Base-by-base conservation (phyloP, 2,888 invertebrate genomes). In the Clitarchus hookeri region DNA sequence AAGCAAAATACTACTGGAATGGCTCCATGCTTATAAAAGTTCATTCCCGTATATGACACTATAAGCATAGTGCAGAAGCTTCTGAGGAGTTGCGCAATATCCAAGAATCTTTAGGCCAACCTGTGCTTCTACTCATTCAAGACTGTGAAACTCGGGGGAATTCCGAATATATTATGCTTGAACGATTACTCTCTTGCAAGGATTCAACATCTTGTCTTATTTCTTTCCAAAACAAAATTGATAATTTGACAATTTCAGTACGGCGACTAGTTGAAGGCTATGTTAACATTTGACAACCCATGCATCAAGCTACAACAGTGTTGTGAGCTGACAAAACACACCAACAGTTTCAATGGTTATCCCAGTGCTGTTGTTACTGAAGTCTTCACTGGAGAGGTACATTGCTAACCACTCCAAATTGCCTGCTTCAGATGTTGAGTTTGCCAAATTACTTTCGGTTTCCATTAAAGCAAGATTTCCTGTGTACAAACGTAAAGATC, bases 81-180 rank as follows among this genome's bases (percentile, higher is more conserved):
- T 19, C 65, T 65, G 19, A 16, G 6, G 65, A 65, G 19, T 65
- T 65, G 19, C 65, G 16, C 23, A 23, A 19, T 12, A 65, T 65
- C 6, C 65, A n/a, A 65, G 65, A 65, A 65, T 65, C 65, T 65
- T 65, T 65, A 65, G 11, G 65, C 23, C 65, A 65, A 19, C 65
- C 65, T 65, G 19, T 23, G 16, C 19, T 80, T 27, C 80, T 25
- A 26, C 26, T 80, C 6, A 80, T 80, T 80, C 80, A 80, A 80
- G 80, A 80, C 11, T 80, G 80, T 80, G 36, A 27, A 36, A 80
- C 80, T 16, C 26, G 27, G 9, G n/a, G 80, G 80, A 80, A 80
- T 26, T 36, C 80, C 12, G 80, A 80, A 8, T 80, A 27, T 27
- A 13, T 80, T 13, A 80, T 80, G 80, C 44, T 80, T 27, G 80